phyloP scores from a whole-genome alignment of 2,797 vertebrate genomes.

The Parambassis ranga region DNA sequence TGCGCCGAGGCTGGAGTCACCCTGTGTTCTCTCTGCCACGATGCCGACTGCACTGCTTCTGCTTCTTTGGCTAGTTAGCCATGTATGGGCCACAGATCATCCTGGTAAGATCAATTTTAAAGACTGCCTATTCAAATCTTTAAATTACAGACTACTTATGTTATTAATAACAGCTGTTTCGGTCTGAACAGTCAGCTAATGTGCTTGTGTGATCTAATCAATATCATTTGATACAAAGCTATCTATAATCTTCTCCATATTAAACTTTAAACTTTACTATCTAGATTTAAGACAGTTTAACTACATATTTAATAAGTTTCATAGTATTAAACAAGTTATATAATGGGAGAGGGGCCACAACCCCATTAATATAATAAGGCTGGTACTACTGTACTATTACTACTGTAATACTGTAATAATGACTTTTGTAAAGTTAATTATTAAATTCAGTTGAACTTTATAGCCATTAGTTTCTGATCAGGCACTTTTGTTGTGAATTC shows the following conservation, averaged over 20 bases:
- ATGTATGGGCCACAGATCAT: conserved; percentile 19
- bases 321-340: not conserved
- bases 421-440: too few species aligned
- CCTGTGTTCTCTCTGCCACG: conserved; percentile 5
- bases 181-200: not conserved
- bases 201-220: not conserved
- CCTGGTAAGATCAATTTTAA: conserved; percentile 54
- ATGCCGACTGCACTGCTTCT: conserved; percentile 36
- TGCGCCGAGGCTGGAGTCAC: not conserved
- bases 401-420: too few species aligned
- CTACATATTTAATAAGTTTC: not conserved
- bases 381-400: too few species aligned
- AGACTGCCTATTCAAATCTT: not conserved
- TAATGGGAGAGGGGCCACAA: not conserved
- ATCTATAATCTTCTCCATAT: too few species aligned
- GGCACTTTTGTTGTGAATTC: conserved; percentile 19
- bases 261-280: not conserved
- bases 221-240: not conserved
- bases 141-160: not conserved
- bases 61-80: conserved; percentile 35
- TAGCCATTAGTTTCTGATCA: not conserved
- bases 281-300: not conserved
- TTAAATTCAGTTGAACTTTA: not conserved
- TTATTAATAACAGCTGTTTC: not conserved
- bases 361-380: too few species aligned